These are phyloP conservation scores for Ormyrus pomaceus DNA, from an alignment of 2,888 invertebrate genomes.

Conservation along the genomic window DNA sequence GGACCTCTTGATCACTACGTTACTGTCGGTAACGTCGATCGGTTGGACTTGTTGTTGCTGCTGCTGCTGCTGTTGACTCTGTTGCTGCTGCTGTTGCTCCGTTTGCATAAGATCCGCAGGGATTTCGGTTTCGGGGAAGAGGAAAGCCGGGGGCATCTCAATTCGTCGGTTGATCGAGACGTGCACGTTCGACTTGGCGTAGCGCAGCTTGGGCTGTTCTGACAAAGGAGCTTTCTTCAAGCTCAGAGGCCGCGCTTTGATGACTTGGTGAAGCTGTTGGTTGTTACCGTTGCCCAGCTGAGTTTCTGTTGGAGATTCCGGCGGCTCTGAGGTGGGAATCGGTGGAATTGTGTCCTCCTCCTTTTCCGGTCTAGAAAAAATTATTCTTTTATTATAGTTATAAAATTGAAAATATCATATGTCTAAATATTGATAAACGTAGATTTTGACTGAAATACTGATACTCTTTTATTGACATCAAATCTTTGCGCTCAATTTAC, in stretches of 20 bases:
- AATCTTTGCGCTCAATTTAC: no score
- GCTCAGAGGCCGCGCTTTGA: conserved; percentile 90
- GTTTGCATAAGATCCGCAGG: conserved; percentile 78
- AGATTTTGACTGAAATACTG: no score
- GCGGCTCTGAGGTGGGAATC: conserved; percentile 73
- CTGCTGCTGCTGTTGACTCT: conserved; percentile 64
- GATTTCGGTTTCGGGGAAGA: conserved; percentile 86
- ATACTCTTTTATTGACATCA: no score
- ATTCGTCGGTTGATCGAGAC: conserved; percentile 85
- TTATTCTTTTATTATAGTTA: neutral
- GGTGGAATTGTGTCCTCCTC: conserved; percentile 72
- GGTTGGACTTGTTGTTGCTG: conserved; percentile 63
- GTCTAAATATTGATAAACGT: no score
- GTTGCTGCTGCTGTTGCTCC: conserved; percentile 70
- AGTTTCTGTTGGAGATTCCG: conserved; percentile 72
- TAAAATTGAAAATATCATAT: no score
- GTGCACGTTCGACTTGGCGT: conserved; percentile 80
- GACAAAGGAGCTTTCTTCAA: conserved; percentile 89
- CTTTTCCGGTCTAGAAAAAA: conserved; percentile 67
- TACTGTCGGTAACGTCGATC: conserved; percentile 55
- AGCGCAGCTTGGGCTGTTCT: conserved; percentile 86
- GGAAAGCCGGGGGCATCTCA: conserved; percentile 89
- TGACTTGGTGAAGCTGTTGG: conserved; percentile 72
- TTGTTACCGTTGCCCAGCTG: conserved; percentile 64
- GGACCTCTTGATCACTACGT: conserved; percentile 38